Base-by-base conservation (phyloP, 2,888 invertebrate genomes). In the Eurois occulta region DNA sequence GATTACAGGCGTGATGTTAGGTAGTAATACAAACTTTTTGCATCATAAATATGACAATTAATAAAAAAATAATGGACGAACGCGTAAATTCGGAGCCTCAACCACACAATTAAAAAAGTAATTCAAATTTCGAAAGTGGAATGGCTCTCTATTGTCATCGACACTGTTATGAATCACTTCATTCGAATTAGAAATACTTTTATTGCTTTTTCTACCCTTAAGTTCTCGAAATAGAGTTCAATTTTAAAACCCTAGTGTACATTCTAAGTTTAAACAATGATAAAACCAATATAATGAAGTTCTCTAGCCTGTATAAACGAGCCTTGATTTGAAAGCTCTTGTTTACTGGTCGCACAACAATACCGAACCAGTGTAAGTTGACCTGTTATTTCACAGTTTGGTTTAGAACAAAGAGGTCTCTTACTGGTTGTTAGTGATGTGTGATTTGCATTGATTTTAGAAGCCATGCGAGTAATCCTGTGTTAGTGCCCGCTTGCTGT, bases 371-470 rank as follows among this genome's bases (percentile, higher is more conserved):
- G 1, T 78, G 10, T 72, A 71, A 0, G 6, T 64, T 28, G 86
- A 81, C 28, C 78, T 70, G 11, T 72, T 21, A 32, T 64, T 70
- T 69, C 7, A 35, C 41, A 5, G 13, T 64, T n/a, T 62, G 0
- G 18, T 13, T 0, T 46, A 28, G 0, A 62, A 41, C 28, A 46
- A 28, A 68, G 21, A 67, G 84, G 72, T 82, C 67, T 41, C 0
- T 52, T 18, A 38, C 62, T 84, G 73, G 87, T 38, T 55, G 10
- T 21, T 43, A 7, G 67, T 68, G 73, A 84, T 88, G 91, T 89
- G 92, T 93, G 93, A 94, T 94, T 93, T 90, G 89, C 91, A 96
- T 96, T 94, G 96, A 96, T 96, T 96, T 96, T 94, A 91, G 96
- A 96, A 96, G 94, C 96, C 96, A 67, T 91, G 91, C 35, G 83